Percentiles rank a stretch among this genome's conserved stretches.
Evolutionary conservation across 92 coral and sea anemone species (phyloP).

Genomic region (Umimayanthus kanabou): DNA sequence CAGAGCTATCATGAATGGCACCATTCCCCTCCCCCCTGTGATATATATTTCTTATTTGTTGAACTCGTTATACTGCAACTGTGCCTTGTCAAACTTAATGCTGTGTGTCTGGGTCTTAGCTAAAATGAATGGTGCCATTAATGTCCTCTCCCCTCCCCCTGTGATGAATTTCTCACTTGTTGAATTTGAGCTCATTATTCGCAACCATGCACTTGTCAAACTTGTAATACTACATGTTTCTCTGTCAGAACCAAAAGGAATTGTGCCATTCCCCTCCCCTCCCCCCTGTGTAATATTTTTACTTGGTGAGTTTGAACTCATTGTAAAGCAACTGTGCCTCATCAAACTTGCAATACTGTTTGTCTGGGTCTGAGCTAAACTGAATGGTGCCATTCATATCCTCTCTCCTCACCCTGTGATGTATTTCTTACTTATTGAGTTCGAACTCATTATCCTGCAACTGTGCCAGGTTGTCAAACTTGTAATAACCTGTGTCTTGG

Average conservation of each 20-base stretch:
- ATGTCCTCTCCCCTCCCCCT: too few species aligned
- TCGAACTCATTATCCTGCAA: conserved; percentile 79
- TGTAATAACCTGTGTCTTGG: conserved; percentile 69
- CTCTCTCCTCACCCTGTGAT: not conserved
- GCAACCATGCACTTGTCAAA: conserved; percentile 75
- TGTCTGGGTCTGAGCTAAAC: conserved; percentile 51
- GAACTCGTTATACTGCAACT: conserved; percentile 74
- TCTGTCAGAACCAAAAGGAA: too few species aligned
- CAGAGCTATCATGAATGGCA: too few species aligned
- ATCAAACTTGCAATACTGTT: conserved; percentile 74
- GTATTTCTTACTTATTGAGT: conserved; percentile 68
- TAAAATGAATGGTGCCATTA: conserved; percentile 9
- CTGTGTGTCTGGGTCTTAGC: conserved; percentile 49
- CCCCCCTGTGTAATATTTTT: not conserved
- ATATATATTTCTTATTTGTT: conserved; percentile 52
- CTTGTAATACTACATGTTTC: conserved; percentile 53
- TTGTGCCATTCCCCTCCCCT: too few species aligned
- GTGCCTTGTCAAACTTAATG: conserved; percentile 82
- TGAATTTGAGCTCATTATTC: conserved; percentile 76
- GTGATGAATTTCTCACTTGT: conserved; percentile 57
- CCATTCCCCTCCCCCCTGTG: too few species aligned
- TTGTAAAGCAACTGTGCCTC: conserved; percentile 72
- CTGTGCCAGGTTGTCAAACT: conserved; percentile 80
- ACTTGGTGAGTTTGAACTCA: conserved; percentile 79
- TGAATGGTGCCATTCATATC: too few species aligned